Base-by-base conservation (phyloP, 2,113 vertebrate genomes). In the Coryphaenoides rupestris region DNA sequence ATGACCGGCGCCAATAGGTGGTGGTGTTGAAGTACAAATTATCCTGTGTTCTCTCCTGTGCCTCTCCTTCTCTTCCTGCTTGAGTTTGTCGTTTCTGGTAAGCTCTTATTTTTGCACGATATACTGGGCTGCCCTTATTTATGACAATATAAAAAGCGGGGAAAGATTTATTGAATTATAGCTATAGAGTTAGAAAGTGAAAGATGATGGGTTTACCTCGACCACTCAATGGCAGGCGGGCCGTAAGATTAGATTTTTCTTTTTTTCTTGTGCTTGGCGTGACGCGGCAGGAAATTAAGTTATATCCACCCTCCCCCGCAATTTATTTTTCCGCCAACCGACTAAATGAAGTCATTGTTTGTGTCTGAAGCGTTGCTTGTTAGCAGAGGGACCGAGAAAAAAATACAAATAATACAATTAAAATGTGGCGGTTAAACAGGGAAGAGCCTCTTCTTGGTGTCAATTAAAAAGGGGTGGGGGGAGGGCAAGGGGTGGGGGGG, bases 261-360 rank as follows among this genome's bases (percentile, higher is more conserved):
- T 33, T n/a, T 2, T 66, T 71, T 89, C 83, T 79, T 60, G 72
- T 77, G 13, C 86, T 63, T 72, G 69, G 82, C 86, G 76, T 87
- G 88, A 89, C 70, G 70, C 82, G 79, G 81, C 87, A 88, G 88
- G 86, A 92, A 91, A 91, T 90, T 86, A 90, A 91, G 88, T 91
- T 92, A 89, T 85, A 89, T 86, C 88, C 83, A 66, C 26, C 26
- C 77, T 81, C 70, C 68, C 83, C 75, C 69, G 82, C 90, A 88
- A 90, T 90, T 91, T 89, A 89, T 91, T 90, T 91, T 88, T 89
- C 83, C 72, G 72, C 76, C 72, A 67, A 79, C 84, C 88, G 75
- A 81, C 88, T 84, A 91, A 90, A 90, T 89, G 71, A 90, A 90
- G 88, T 89, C 91, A 91, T 91, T 91, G 90, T 91, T 90, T 88